Evolutionary conservation across 2,888 invertebrate genomes (phyloP).

Genomic region (Spialia ferax): DNA sequence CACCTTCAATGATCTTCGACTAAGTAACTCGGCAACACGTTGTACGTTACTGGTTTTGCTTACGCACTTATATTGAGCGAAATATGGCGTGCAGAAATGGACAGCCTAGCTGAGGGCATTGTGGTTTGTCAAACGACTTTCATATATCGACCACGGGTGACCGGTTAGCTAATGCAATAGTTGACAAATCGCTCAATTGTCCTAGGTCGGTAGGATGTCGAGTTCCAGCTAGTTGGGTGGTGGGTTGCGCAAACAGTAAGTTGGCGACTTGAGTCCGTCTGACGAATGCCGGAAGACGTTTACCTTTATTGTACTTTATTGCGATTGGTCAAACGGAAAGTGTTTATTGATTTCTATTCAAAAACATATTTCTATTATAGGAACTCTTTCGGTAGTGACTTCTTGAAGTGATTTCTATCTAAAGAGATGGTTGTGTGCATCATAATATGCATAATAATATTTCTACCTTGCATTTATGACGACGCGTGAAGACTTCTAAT

Average conservation of each 20-base stretch:
- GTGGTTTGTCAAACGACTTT: constrained; percentile 42
- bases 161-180: constrained; percentile 75
- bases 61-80: constrained; percentile 59
- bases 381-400: constrained; percentile 35
- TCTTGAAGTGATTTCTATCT: constrained; percentile 43
- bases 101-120: constrained; percentile 49
- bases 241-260: constrained; percentile 68
- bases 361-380: constrained; percentile 53
- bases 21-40: constrained; percentile 51
- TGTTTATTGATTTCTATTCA: constrained; percentile 60
- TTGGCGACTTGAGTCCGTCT: constrained; percentile 63
- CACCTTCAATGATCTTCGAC: constrained; percentile 71
- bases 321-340: constrained; percentile 70
- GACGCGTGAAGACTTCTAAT: too few species aligned
- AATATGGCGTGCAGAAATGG: constrained; percentile 65
- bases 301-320: constrained; percentile 77
- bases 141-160: constrained; percentile 61
- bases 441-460: not conserved
- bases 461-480: not conserved
- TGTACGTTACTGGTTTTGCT: constrained; percentile 71
- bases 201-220: constrained; percentile 65
- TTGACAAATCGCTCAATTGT: constrained; percentile 86
- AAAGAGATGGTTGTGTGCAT: not conserved
- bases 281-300: constrained; percentile 80
- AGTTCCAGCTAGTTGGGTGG: constrained; percentile 72